These are phyloP conservation scores for Lasioglossum pauxillum DNA, from an alignment of 2,888 invertebrate genomes.

Conservation along the genomic window DNA sequence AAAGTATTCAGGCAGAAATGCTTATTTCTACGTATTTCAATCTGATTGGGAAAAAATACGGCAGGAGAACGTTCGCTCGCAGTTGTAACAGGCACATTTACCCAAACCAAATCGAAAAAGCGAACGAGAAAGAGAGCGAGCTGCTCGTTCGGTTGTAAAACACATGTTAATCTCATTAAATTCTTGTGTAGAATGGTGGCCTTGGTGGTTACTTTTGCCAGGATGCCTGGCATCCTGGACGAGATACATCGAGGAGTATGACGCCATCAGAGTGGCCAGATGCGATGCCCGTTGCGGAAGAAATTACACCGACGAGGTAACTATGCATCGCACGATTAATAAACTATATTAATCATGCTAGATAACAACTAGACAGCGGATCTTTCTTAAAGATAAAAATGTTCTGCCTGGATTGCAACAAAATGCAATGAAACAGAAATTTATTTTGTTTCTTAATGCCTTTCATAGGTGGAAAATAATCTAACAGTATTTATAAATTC, in stretches of 20 bases:
- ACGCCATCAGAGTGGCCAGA: conserved; percentile 86
- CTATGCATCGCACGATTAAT: conserved; percentile 22
- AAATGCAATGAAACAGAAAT: no score
- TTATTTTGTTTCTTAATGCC: no score
- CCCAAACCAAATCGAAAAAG: not conserved
- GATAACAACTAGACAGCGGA: not conserved
- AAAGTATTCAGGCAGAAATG: no score
- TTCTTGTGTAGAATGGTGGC: conserved; percentile 73
- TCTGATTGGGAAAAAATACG: no score
- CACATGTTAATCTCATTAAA: not conserved
- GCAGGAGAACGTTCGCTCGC: no score
- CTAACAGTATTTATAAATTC: no score
- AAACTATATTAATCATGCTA: not conserved
- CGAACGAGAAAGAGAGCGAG: not conserved
- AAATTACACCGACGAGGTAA: conserved; percentile 80
- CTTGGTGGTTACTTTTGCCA: conserved; percentile 76
- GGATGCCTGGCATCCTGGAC: conserved; percentile 76
- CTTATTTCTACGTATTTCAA: no score
- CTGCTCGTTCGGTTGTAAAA: not conserved
- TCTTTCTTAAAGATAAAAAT: no score
- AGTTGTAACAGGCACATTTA: no score
- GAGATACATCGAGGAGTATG: conserved; percentile 83
- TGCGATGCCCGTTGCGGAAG: conserved; percentile 87
- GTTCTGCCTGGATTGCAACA: no score
- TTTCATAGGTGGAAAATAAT: no score